Evolutionary conservation across 2,113 vertebrate species (phyloP).

Genomic region (Malurus melanocephalus): DNA sequence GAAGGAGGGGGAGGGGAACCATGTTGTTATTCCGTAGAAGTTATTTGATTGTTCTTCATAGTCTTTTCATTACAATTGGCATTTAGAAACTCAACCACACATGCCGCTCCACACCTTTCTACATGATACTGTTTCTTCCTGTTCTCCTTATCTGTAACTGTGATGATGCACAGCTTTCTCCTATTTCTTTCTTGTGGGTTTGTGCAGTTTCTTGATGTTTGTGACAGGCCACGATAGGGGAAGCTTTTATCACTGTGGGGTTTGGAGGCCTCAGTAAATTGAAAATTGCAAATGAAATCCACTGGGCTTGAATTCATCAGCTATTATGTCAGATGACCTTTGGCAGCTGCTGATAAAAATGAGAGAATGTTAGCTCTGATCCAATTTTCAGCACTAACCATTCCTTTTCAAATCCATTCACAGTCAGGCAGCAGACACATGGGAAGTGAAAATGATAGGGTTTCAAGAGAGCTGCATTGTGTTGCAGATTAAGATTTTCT

Average conservation of each 20-base stretch:
- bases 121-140: conserved; percentile 74
- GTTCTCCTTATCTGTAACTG: conserved; percentile 84
- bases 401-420: conserved; percentile 93
- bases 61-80: conserved; percentile 82
- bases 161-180: conserved; percentile 81
- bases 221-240: conserved; percentile 93
- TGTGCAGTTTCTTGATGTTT: conserved; percentile 91
- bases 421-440: conserved; percentile 87
- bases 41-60: conserved; percentile 77
- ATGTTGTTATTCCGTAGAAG: conserved; percentile 65
- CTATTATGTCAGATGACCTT: conserved; percentile 97
- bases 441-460: conserved; percentile 99
- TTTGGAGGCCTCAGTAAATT: conserved; percentile 92
- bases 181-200: conserved; percentile 85
- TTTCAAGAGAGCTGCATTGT: conserved; percentile 97
- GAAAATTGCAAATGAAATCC: conserved; percentile 98
- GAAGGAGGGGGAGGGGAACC: conserved; percentile 29
- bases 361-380: conserved; percentile 93
- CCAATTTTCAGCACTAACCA: conserved; percentile 94
- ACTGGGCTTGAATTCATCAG: conserved; percentile 95
- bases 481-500: conserved; percentile 99
- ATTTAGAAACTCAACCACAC: conserved; percentile 82
- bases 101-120: conserved; percentile 76
- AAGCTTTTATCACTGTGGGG: conserved; percentile 91
- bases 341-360: conserved; percentile 95